Conservation (phyloP, 2,888 invertebrate species). For the Ditylenchus weischeri region DNA sequence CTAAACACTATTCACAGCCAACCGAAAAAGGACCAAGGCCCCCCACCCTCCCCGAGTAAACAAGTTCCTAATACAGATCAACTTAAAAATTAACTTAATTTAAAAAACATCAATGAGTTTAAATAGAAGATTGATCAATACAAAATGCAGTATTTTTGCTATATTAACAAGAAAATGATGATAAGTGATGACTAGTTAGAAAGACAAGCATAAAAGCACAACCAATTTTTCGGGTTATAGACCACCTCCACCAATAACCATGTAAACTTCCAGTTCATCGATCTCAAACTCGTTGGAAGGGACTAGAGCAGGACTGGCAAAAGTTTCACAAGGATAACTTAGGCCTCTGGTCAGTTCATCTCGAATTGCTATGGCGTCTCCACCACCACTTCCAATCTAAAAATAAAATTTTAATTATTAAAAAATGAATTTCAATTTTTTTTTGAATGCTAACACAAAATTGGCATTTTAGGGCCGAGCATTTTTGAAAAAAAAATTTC, state of each 20-base stretch:
- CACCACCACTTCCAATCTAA: slow-evolving; percentile 54
- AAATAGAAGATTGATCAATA: no score
- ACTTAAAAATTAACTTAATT: no score
- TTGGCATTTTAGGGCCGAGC: no score
- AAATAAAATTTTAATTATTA: slow-evolving; percentile 14
- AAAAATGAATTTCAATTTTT: slow-evolving; percentile 17
- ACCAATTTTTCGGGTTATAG: neutral
- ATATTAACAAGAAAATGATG: neutral
- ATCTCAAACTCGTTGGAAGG: slow-evolving; percentile 36
- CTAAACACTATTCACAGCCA: no score
- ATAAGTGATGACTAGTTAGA: slow-evolving; percentile 8
- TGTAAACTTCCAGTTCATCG: slow-evolving; percentile 49
- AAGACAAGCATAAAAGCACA: slow-evolving; percentile 3
- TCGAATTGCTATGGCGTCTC: slow-evolving; percentile 56
- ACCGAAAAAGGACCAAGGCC: no score
- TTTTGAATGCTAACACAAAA: slow-evolving; percentile 1
- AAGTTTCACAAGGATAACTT: slow-evolving; percentile 47
- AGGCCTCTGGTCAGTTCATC: slow-evolving; percentile 54
- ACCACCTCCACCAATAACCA: slow-evolving; percentile 7
- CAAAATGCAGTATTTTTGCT: neutral
- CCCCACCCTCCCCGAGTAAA: no score
- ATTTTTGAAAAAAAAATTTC: no score
- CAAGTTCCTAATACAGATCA: no score
- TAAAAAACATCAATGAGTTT: no score
- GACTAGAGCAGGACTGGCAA: slow-evolving; percentile 49